These are phyloP conservation scores for Rhogogaster chlorosoma DNA, from an alignment of 2,888 invertebrate species.

Conservation along the genomic window DNA sequence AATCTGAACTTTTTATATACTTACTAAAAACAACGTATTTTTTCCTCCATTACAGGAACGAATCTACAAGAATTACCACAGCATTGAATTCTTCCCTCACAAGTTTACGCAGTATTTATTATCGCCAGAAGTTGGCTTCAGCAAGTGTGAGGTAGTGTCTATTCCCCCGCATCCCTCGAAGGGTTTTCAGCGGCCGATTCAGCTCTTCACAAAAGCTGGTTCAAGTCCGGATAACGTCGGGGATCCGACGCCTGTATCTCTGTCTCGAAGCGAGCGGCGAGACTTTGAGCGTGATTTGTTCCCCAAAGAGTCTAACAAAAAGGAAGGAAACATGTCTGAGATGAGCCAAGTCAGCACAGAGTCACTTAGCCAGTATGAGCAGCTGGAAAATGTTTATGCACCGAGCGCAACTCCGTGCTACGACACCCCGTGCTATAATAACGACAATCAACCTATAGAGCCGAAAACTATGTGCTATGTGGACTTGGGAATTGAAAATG, in stretches of 20 bases:
- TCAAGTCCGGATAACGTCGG: slow-evolving; percentile 52
- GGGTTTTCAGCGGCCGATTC: slow-evolving; percentile 93
- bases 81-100: slow-evolving; percentile 93
- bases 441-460: slow-evolving; percentile 61
- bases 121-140: slow-evolving; percentile 94
- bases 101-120: slow-evolving; percentile 96
- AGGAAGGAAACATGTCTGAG: slow-evolving; percentile 65
- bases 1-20: not conserved
- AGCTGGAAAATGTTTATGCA: slow-evolving; percentile 73
- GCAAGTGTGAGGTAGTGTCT: slow-evolving; percentile 92
- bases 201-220: slow-evolving; percentile 76
- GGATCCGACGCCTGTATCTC: not conserved
- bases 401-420: slow-evolving; percentile 73
- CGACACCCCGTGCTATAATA: slow-evolving; percentile 71
- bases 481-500: slow-evolving; percentile 62
- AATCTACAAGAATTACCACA: slow-evolving; percentile 91
- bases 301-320: slow-evolving; percentile 60
- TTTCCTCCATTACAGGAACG: slow-evolving; percentile 82
- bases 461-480: slow-evolving; percentile 64
- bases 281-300: slow-evolving; percentile 68
- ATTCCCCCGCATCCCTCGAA: slow-evolving; percentile 90
- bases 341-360: slow-evolving; percentile 73
- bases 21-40: slow-evolving; percentile 20
- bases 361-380: slow-evolving; percentile 72
- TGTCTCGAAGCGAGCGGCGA: slow-evolving; percentile 55